phyloP scores from a whole-genome alignment of 2,113 vertebrate species.

The Syrmaticus mikado region DNA sequence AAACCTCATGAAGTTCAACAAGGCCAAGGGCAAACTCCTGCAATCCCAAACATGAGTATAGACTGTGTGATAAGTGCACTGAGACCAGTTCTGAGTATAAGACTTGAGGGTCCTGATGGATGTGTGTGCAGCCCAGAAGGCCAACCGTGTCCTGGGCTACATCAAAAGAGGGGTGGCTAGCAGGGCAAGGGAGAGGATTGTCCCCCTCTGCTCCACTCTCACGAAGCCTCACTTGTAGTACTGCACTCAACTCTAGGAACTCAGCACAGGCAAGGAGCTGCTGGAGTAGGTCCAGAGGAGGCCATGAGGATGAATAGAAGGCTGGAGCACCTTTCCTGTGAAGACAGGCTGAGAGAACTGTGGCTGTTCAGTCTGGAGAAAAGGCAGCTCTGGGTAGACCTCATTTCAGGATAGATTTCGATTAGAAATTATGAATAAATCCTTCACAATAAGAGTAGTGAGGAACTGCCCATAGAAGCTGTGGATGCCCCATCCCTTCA shows the following conservation, averaged over 20 bases:
- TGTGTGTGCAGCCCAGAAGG: background rate
- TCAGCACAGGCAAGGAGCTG: background rate
- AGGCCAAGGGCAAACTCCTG: background rate
- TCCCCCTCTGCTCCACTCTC: background rate
- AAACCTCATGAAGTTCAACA: background rate
- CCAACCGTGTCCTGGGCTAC: background rate
- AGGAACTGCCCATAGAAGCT: background rate
- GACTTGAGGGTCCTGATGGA: background rate
- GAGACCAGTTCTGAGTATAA: background rate
- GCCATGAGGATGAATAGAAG: background rate
- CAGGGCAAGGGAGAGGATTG: background rate
- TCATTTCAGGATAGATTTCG: background rate
- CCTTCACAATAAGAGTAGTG: background rate
- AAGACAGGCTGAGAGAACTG: background rate
- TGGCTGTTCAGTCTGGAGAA: background rate
- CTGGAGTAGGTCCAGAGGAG: no score
- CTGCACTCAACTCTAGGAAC: background rate
- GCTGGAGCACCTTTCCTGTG: background rate
- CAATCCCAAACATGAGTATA: background rate
- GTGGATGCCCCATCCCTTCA: background rate
- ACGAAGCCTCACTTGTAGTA: background rate
- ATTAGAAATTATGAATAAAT: background rate
- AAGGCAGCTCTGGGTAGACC: background rate
- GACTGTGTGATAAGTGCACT: background rate
- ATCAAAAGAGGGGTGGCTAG: background rate